Evolutionary conservation across 2,113 vertebrate species (phyloP), one percentile per base, ranked within the genome.

Genomic region (Peucedramus taeniatus): DNA sequence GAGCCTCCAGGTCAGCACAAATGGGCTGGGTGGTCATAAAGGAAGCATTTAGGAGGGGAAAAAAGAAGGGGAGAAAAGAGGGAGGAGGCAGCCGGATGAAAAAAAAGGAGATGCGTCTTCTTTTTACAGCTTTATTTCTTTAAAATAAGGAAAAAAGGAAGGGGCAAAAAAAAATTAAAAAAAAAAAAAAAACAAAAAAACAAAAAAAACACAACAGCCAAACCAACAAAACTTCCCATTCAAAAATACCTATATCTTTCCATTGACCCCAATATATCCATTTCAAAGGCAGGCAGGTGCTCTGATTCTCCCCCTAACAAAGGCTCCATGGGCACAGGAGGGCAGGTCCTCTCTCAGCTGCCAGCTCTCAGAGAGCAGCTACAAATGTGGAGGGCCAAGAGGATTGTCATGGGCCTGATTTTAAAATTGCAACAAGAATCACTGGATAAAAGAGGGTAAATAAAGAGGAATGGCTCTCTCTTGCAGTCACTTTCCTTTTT

Each of bases 21-120:
- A 95, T 88, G 71, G 91, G 53, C 28, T 95, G 93, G 75, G 42
- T 63, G 65, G 56, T 44, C 79, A 42, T 64, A 59, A 85, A 64
- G 16, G 10, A 65, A 54, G 23, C 1, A 1, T 64, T 86, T 87
- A 37, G 53, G 35, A 13, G 4, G 28, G 23, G 26, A 53, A 11
- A 31, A 53, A 53, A 53, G 50, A 30, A 10, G 3, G 23, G n/a
- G 6, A 11, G 7, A 23, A 40, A 15, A 16, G 16, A n/a, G 3
- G 14, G 37, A 49, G 13, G 7, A 22, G 18, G 18, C 6, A 60
- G 16, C 16, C 10, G 19, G 6, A 17, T 13, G 11, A 1, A 14
- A 39, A 24, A 26, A 31, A 28, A 4, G 60, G 9, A 23, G 6
- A 37, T 53, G 5, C 0, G 4, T 24, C 15, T 72, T 23, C 6